A percentile compares a stretch with the other conserved stretches of the same genome.
These are phyloP conservation scores for Scelioninae gen. 2 DNA, from an alignment of 2,888 invertebrate genomes.

Conservation along the genomic window DNA sequence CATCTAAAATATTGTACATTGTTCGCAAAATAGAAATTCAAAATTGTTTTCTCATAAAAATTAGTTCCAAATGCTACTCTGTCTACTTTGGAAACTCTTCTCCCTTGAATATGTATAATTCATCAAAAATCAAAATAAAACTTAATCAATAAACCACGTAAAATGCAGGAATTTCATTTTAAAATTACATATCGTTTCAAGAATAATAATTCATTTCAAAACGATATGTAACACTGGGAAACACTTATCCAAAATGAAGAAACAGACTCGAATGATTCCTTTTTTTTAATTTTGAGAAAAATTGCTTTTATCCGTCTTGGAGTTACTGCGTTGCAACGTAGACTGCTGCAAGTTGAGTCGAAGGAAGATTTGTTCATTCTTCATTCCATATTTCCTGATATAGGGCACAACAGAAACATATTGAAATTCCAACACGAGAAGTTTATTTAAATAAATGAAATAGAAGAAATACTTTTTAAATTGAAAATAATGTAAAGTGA, in stretches of 20 bases:
- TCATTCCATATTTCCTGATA: constrained; percentile 72
- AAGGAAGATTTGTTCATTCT: constrained; percentile 68
- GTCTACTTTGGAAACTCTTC: constrained; percentile 13
- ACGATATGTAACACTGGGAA: constrained; percentile 12
- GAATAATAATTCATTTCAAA: background rate
- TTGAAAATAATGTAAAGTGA: constrained; percentile 11
- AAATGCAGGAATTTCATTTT: background rate
- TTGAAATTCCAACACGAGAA: constrained; percentile 61
- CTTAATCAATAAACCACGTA: constrained; percentile 9
- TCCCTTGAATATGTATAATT: constrained; percentile 12
- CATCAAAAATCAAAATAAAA: constrained; percentile 9
- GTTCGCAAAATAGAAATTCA: constrained; percentile 48
- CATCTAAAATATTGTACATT: constrained; percentile 51
- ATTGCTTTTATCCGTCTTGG: constrained; percentile 54
- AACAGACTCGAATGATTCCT: constrained; percentile 28
- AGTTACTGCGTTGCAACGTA: constrained; percentile 65
- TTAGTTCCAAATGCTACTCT: constrained; percentile 33
- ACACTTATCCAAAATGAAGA: constrained; percentile 17
- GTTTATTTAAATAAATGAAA: constrained; percentile 4
- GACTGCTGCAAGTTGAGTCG: constrained; percentile 62
- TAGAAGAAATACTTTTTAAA: constrained; percentile 8
- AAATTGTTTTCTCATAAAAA: constrained; percentile 33
- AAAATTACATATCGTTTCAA: constrained; percentile 12
- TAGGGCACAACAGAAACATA: constrained; percentile 66
- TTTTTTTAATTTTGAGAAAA: constrained; percentile 29